Conservation (phyloP, 2,888 invertebrate genomes). For the Rhopalosiphum nymphaeae region DNA sequence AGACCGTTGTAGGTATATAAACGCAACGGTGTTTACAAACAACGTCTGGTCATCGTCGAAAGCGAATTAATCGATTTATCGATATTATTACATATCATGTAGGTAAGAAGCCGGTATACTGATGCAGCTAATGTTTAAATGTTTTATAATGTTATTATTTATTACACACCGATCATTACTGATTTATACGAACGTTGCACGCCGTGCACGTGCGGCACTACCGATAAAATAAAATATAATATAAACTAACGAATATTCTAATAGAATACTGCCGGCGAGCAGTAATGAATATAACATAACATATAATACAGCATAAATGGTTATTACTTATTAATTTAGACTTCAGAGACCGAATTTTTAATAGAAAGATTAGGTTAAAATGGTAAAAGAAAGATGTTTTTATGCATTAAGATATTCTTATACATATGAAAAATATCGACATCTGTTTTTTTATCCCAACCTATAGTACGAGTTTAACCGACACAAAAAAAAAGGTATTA, state of each 20-base stretch:
- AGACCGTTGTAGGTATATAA: background rate
- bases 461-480: background rate
- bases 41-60: slow-evolving; percentile 17
- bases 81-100: background rate
- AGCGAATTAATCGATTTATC: background rate
- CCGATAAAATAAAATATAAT: background rate
- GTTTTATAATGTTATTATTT: background rate
- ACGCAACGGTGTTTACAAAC: slow-evolving; percentile 30
- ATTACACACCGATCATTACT: slow-evolving; percentile 8
- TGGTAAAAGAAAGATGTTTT: background rate
- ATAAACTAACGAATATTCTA: background rate
- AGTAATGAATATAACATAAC: background rate
- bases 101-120: background rate
- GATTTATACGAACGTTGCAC: background rate
- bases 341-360: background rate
- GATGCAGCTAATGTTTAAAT: slow-evolving; percentile 1
- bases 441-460: background rate
- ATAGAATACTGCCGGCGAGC: background rate
- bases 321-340: background rate
- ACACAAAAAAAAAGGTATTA: background rate
- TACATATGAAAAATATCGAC: background rate
- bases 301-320: background rate
- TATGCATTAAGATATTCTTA: background rate
- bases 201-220: background rate
- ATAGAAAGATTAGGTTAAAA: background rate